Evolutionary conservation across 2,797 vertebrate species (phyloP), one percentile per base, ranked within the genome.

Genomic region (Phataginus tetradactyla): DNA sequence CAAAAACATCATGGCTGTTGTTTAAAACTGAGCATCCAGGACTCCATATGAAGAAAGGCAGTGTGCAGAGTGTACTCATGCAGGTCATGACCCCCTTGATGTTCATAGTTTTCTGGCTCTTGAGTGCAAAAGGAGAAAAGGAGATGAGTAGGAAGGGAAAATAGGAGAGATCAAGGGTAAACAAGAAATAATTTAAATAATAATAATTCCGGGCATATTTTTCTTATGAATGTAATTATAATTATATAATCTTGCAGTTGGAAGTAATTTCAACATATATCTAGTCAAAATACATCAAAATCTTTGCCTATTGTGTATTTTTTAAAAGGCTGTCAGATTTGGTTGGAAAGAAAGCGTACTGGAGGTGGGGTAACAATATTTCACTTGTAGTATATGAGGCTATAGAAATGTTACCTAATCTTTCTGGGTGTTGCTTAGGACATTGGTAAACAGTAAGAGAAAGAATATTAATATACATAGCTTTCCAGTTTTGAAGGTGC

Each of bases 241-340:
- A 59, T 81, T 66, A 55, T 51, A 34, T 12, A 10, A 74, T 74
- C 32, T 86, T 45, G 4, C 18, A 4, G 11, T 21, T 93, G 21
- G 7, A 77, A 66, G 20, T 32, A 89, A 75, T 5, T 7, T 89
- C 83, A 42, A 89, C 29, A 27, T 75, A 18, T 3, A 55, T n/a
- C 20, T 77, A 64, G 23, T 68, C 25, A 1, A 91, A 94, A 14
- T 15, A 51, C 3, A 57, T 45, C 15, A 61, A 95, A 77, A 17
- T 78, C 15, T 92, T 13, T 90, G 75, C 15, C 25, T 57, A 61
- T 27, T 78, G 12, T 4, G 0, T 23, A 37, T 25, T 72, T 45
- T 34, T 87, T 77, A 27, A 61, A 63, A 63, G 61, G 10, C 42
- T 92, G 42, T 53, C 23, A 86, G 9, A 45, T 94, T 75, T 94